phyloP scores from a whole-genome alignment of 1,140 invertebrate species.

The Anoplolepis gracilipes region DNA sequence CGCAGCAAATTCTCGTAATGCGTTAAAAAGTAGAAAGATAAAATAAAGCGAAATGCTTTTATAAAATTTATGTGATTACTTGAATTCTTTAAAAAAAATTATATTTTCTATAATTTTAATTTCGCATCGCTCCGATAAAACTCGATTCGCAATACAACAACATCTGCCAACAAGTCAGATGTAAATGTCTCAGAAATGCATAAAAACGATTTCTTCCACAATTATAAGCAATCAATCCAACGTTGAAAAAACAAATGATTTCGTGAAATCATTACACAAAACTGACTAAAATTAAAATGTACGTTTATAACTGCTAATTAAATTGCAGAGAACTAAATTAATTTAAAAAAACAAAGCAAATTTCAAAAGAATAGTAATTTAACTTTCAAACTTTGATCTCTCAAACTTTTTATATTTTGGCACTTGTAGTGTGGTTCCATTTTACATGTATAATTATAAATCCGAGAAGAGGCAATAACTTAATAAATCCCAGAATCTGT shows the following conservation, averaged over 20 bases:
- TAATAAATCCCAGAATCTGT: not conserved
- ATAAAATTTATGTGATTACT: constrained; percentile 41
- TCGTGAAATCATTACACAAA: constrained; percentile 23
- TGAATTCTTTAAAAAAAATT: too few relatives aligned
- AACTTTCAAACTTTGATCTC: not conserved
- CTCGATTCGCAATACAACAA: constrained; percentile 19
- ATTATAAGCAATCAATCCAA: not conserved
- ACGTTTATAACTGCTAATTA: too few relatives aligned
- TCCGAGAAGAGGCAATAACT: not conserved
- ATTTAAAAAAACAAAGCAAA: not conserved
- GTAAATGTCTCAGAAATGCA: constrained; percentile 23
- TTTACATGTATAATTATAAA: not conserved
- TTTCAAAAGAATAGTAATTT: not conserved
- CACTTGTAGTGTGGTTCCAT: not conserved
- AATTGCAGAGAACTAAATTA: too few relatives aligned
- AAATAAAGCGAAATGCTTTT: constrained; percentile 30
- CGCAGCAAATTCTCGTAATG: constrained; percentile 21
- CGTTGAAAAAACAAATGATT: not conserved
- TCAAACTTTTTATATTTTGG: not conserved
- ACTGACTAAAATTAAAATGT: not conserved
- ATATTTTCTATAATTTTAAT: too few relatives aligned
- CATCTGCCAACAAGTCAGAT: not conserved
- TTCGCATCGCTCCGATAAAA: constrained; percentile 30
- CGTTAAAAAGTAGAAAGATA: constrained; percentile 29
- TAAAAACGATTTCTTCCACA: not conserved